phyloP scores from a whole-genome alignment of 1,140 invertebrate species.

The Diabrotica undecimpunctata region DNA sequence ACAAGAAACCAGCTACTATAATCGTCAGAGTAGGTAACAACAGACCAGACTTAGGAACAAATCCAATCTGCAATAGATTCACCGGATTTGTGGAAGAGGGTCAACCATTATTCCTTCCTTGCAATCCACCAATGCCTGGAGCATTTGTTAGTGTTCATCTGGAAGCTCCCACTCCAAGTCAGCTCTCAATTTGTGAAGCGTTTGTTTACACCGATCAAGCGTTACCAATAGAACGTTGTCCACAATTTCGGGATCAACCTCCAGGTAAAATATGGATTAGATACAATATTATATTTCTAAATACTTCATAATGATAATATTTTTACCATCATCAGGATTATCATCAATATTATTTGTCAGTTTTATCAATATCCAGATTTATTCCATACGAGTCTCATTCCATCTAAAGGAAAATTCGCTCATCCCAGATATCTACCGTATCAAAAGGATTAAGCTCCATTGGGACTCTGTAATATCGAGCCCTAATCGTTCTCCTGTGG shows the following conservation, averaged over 20 bases:
- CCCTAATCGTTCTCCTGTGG: too few species aligned
- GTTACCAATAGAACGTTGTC: conserved; percentile 87
- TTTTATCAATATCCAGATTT: too few species aligned
- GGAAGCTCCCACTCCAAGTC: conserved; percentile 65
- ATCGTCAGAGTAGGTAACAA: conserved; percentile 91
- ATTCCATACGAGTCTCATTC: too few species aligned
- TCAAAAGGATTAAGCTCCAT: too few species aligned
- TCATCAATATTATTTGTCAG: too few species aligned
- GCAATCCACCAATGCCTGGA: conserved; percentile 92
- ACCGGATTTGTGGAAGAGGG: conserved; percentile 83
- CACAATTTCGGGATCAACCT: conserved; percentile 87
- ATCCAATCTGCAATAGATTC: conserved; percentile 90
- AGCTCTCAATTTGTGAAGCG: conserved; percentile 90
- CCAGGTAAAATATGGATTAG: conserved; percentile 51
- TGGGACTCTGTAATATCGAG: too few species aligned
- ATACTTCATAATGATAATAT: too few species aligned
- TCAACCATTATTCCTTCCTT: conserved; percentile 86
- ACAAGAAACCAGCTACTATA: conserved; percentile 76
- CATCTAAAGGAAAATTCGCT: too few species aligned
- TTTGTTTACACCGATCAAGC: conserved; percentile 95
- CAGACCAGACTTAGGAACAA: conserved; percentile 86
- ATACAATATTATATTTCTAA: too few species aligned
- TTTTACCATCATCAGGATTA: too few species aligned
- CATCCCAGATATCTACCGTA: too few species aligned
- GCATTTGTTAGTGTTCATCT: conserved; percentile 91